Percentiles rank a stretch among this genome's conserved stretches.
Evolutionary conservation across 2,888 invertebrate genomes (phyloP).

Genomic region (Apantesis nais): DNA sequence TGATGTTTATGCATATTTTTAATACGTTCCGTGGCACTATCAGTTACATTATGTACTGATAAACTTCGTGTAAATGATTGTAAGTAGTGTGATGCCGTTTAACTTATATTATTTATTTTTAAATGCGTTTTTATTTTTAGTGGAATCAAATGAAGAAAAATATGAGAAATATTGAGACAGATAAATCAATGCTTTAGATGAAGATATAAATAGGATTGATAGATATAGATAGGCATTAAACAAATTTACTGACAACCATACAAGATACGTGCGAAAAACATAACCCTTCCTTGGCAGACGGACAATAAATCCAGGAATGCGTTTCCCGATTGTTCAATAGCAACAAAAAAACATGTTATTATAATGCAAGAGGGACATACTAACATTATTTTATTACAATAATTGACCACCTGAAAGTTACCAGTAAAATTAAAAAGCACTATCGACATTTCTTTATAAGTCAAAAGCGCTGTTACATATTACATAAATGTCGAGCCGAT

Average conservation of each 20-base stretch:
- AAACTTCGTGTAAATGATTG: not conserved
- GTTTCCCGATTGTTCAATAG: not conserved
- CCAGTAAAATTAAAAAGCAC: constrained; percentile 8
- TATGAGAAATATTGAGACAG: not conserved
- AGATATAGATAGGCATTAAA: too few species aligned
- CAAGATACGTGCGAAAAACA: too few species aligned
- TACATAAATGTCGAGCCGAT: constrained; percentile 12
- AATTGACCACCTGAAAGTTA: constrained; percentile 8
- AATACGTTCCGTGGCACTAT: constrained; percentile 3
- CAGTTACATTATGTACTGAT: constrained; percentile 3
- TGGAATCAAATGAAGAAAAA: not conserved
- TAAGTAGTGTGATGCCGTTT: not conserved
- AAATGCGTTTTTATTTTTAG: not conserved
- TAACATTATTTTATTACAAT: constrained; percentile 4
- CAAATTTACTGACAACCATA: too few species aligned
- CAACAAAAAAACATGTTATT: not conserved
- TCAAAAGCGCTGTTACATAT: constrained; percentile 19
- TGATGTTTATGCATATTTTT: constrained; percentile 33
- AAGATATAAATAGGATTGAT: too few species aligned
- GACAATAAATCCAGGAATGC: constrained; percentile 4
- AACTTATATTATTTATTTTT: not conserved
- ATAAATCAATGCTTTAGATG: too few species aligned
- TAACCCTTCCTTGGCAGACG: too few species aligned
- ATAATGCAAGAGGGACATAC: constrained; percentile 6
- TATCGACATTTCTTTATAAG: constrained; percentile 14